phyloP scores from a whole-genome alignment of 1,140 invertebrate species.

The Helicorthomorpha holstii region DNA sequence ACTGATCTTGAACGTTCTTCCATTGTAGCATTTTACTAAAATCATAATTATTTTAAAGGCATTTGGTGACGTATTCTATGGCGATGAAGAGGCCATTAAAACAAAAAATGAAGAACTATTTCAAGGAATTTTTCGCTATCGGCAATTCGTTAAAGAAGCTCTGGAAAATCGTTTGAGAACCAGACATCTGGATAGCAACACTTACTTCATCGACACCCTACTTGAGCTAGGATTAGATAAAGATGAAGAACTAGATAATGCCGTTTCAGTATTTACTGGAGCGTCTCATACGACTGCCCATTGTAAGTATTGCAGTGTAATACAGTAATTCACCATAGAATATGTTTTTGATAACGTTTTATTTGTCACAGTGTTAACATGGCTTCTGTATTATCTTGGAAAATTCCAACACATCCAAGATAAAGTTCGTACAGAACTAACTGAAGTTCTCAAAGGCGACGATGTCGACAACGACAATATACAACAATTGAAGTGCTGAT shows the following conservation, averaged over 20 bases:
- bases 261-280: background rate
- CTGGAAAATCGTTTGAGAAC: too few species aligned
- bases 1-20: too few species aligned
- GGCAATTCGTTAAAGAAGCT: too few species aligned
- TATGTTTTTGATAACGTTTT: background rate
- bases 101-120: background rate
- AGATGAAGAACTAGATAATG: background rate
- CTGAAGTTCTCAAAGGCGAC: background rate
- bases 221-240: background rate
- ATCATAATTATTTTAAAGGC: too few species aligned
- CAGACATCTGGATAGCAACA: too few species aligned
- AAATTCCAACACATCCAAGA: constrained; percentile 20
- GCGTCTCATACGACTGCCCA: background rate
- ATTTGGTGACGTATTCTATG: background rate
- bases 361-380: constrained; percentile 18
- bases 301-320: background rate
- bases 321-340: background rate
- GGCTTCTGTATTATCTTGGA: constrained; percentile 23
- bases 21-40: too few species aligned
- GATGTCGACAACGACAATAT: background rate
- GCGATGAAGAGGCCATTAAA: background rate
- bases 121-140: too few species aligned
- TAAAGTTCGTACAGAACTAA: constrained; percentile 17
- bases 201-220: background rate
- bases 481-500: background rate